Evolutionary conservation across 2,888 invertebrate species (phyloP).

Genomic region (Heliconius erato): DNA sequence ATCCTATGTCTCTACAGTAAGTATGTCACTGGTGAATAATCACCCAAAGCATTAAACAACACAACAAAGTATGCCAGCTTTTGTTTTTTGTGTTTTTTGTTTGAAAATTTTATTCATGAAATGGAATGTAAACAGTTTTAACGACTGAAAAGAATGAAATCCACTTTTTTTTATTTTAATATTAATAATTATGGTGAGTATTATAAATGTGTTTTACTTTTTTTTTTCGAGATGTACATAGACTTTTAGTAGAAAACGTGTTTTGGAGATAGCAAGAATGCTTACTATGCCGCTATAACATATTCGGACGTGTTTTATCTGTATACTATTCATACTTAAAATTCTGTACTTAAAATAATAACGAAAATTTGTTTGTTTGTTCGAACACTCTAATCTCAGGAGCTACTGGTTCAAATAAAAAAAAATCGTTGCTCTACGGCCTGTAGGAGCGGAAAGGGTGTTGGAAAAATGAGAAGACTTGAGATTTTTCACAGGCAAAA

Average conservation of each 20-base stretch:
- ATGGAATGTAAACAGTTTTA: conserved; percentile 29
- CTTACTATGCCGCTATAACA: too few relatives aligned
- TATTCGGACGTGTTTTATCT: too few relatives aligned
- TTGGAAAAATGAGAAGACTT: too few relatives aligned
- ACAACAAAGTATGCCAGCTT: conserved; percentile 19
- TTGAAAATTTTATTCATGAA: conserved; percentile 25
- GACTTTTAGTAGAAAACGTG: background rate
- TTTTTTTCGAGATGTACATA: background rate
- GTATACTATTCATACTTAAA: too few relatives aligned
- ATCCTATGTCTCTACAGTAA: background rate
- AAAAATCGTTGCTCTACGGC: too few relatives aligned
- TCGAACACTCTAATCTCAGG: too few relatives aligned
- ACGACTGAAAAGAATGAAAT: conserved; percentile 9
- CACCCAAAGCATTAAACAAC: conserved; percentile 23
- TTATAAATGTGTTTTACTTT: conserved; percentile 2
- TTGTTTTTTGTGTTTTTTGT: conserved; percentile 26
- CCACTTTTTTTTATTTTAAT: conserved; percentile 2
- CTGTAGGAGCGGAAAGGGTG: too few relatives aligned
- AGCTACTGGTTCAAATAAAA: too few relatives aligned
- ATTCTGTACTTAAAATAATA: too few relatives aligned
- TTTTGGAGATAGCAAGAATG: background rate
- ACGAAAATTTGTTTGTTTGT: too few relatives aligned
- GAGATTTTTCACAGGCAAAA: too few relatives aligned
- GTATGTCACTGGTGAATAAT: conserved; percentile 27
- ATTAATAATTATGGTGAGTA: conserved; percentile 9